Evolutionary conservation across 2,113 vertebrate genomes (phyloP), one percentile per base, ranked within the genome.

Genomic region (Cyprinodon tularosa): DNA sequence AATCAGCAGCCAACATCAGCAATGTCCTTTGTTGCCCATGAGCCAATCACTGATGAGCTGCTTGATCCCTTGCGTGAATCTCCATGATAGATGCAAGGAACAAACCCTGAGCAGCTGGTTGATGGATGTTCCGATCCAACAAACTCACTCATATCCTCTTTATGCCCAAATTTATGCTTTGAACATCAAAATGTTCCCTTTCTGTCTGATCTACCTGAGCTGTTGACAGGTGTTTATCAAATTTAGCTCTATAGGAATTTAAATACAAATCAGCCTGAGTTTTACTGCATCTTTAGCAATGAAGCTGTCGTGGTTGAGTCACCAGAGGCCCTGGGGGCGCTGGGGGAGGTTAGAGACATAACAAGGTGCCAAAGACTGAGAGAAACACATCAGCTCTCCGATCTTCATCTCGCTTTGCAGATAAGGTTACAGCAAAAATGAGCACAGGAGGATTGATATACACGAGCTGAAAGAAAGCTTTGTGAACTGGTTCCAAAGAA

Each of bases 371-470:
- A 66, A 47, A 59, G 50, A 80, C 77, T 78, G 75, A 69, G 38
- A 81, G 70, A 66, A 8, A 70, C 65, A 75, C 64, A 50, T 59
- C 78, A 71, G 71, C 40, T 70, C 12, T 59, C 9, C 10, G 65
- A 59, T 63, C 40, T 20, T 53, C 48, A 60, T 78, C n/a, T 86
- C 73, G 82, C 77, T 80, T 76, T 38, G 29, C 62, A 61, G 84
- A 78, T 93, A 84, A 22, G 12, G 77, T 91, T 90, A 68, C 91
- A 83, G n/a, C 42, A 12, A 75, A 77, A 67, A 68, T 36, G n/a
- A 77, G 59, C 50, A 90, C 85, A 90, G 88, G 76, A 47, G 75
- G 38, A 72, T 84, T 65, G 44, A 87, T 78, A 44, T 66, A 68
- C 42, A 14, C 48, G 67, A 68, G 78, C 78, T 86, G 13, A 86